Percentiles rank a stretch among this genome's conserved stretches.
Conservation (phyloP, 2,113 vertebrate species). For the Brachyhypopomus occidentalis region DNA sequence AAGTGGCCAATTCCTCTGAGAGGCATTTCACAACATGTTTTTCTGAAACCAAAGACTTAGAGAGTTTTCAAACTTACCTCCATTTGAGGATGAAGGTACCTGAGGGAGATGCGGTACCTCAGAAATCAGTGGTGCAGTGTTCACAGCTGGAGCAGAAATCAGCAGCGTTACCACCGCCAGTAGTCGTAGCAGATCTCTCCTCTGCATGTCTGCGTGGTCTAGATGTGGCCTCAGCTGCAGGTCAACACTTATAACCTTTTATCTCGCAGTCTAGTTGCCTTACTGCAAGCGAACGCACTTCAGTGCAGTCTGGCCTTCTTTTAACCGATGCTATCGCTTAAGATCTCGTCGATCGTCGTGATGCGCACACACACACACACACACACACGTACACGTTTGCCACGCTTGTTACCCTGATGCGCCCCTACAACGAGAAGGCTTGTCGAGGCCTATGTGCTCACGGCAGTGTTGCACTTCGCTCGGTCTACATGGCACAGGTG, state of each 20-base stretch:
- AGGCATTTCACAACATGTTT: not conserved
- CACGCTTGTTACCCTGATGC: conserved; percentile 60
- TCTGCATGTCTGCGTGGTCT: conserved; percentile 44
- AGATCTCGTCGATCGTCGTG: conserved; percentile 3
- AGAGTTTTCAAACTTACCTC: conserved; percentile 43
- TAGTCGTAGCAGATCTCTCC: conserved; percentile 21
- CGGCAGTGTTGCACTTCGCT: not conserved
- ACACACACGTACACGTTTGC: conserved; percentile 20
- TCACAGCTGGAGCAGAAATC: conserved; percentile 22
- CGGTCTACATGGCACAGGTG: conserved; percentile 4
- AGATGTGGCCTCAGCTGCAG: not conserved
- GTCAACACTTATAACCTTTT: not conserved
- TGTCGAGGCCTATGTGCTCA: conserved; percentile 61
- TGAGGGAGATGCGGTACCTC: conserved; percentile 24
- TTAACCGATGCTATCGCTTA: not conserved
- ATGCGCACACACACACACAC: conserved; percentile 23
- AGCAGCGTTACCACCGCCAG: conserved; percentile 39
- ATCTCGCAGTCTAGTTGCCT: not conserved
- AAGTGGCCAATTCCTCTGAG: too few species aligned
- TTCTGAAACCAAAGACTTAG: not conserved
- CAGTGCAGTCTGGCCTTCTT: not conserved
- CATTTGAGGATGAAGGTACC: conserved; percentile 2
- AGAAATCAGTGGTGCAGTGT: conserved; percentile 35
- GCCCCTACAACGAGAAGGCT: conserved; percentile 74
- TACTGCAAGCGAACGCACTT: not conserved